phyloP scores from a whole-genome alignment of 92 coral and sea anemone genomes.

The Zoanthus gigantus region DNA sequence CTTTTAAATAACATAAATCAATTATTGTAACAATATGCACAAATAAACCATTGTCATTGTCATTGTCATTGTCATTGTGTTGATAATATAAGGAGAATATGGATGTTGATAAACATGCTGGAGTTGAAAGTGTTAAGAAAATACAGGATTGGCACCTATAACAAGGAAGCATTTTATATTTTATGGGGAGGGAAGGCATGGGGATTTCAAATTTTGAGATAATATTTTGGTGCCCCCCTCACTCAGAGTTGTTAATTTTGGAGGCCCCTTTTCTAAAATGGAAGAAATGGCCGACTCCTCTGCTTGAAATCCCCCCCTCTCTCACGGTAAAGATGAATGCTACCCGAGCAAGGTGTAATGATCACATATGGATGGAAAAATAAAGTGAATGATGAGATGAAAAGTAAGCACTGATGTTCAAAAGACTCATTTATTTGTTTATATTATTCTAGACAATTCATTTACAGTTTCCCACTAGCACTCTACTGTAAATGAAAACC shows the following conservation, averaged over 20 bases:
- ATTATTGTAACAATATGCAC: too few species aligned
- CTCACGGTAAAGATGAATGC: not conserved
- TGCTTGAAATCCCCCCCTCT: not conserved
- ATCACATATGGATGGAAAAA: not conserved
- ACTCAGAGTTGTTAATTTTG: not conserved
- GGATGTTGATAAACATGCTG: too few species aligned
- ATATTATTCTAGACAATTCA: not conserved
- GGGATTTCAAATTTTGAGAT: not conserved
- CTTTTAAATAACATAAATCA: too few species aligned
- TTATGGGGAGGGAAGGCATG: not conserved
- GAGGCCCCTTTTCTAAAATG: not conserved
- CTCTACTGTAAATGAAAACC: constrained; percentile 19
- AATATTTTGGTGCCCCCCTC: not conserved
- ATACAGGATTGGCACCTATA: too few species aligned
- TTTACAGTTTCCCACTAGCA: not conserved
- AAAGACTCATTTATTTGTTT: not conserved
- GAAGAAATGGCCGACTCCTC: not conserved
- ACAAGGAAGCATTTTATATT: too few species aligned
- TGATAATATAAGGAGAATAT: too few species aligned
- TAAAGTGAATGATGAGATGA: not conserved
- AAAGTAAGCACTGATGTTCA: not conserved
- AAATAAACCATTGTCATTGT: too few species aligned
- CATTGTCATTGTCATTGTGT: too few species aligned
- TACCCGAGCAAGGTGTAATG: not conserved
- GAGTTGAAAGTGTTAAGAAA: too few species aligned